Base-by-base conservation (phyloP, 1,140 invertebrate species). In the Drosophila watanabei region DNA sequence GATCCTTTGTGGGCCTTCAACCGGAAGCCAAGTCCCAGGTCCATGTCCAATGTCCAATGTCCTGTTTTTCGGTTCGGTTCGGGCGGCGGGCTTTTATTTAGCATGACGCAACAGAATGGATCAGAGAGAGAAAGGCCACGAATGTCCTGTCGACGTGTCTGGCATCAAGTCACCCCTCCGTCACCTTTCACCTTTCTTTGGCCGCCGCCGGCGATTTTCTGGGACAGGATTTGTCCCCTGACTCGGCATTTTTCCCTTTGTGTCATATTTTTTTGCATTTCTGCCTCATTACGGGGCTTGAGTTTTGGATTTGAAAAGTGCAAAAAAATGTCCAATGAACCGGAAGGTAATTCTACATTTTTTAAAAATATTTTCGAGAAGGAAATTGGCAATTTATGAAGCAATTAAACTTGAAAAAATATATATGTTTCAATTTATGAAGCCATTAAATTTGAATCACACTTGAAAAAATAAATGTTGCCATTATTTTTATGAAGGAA, bases 31-130 rank as follows among this genome's bases (percentile, higher is more conserved):
- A 51, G 56, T 70, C 71, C n/a, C 70, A 59, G 70, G 62, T 66
- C 60, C 60, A 66, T 57, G 49, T 64, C 59, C 75, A 71, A n/a
- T n/a, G n/a, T n/a, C n/a, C n/a, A n/a, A 69, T 82, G 79, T 90
- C 79, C 82, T 90, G 82, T 82, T 60, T 68, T n/a, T n/a, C n/a
- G n/a, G n/a, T n/a, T 51, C 48, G 48, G 30, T 51, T 56, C 37
- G 65, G 65, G 46, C 66, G 54, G 54, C 45, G 71, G 86, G 79
- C 82, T 91, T 90, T 90, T 91, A 90, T 91, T 86, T 90, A 86
- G 82, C 72, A 78, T 90, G 86, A 90, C 86, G 86, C 86, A 90
- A 90, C 86, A 90, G 69, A 90, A 88, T 72, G 48, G n/a, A n/a
- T n/a, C n/a, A n/a, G n/a, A n/a, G n/a, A n/a, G n/a, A n/a, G n/a